These are phyloP conservation scores for Neotoxoptera formosana DNA, from an alignment of 1,140 invertebrate species.

Conservation along the genomic window DNA sequence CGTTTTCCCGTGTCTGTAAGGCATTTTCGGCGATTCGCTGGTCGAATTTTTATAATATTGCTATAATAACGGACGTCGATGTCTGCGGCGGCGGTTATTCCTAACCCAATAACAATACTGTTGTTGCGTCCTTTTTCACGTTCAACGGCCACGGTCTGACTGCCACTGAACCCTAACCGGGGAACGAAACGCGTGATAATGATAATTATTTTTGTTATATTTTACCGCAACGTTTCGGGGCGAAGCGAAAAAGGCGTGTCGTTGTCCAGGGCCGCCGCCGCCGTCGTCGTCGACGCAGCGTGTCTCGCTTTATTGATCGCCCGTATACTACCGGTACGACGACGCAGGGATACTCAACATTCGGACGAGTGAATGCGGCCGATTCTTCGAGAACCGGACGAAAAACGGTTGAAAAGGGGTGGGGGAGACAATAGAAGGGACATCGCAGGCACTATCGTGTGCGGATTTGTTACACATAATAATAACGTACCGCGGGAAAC, in stretches of 20 bases:
- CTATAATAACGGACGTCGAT: not conserved
- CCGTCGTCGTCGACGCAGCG: too few relatives aligned
- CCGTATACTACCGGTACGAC: not conserved
- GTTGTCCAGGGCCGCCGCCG: not conserved
- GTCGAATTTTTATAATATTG: not conserved
- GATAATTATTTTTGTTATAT: not conserved
- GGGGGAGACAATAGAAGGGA: not conserved
- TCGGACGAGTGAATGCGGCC: not conserved
- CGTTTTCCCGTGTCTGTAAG: conserved; percentile 26
- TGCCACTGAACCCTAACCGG: not conserved
- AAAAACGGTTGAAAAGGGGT: not conserved
- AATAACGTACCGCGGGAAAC: too few relatives aligned
- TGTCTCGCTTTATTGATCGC: not conserved
- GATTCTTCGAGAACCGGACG: not conserved
- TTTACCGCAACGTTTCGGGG: not conserved
- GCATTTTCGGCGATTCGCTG: not conserved
- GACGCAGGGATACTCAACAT: conserved; percentile 1
- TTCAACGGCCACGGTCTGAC: not conserved
- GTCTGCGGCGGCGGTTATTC: not conserved
- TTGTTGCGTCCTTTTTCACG: not conserved
- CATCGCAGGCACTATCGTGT: too few relatives aligned
- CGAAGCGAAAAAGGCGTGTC: not conserved
- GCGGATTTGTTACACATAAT: not conserved
- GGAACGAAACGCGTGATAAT: not conserved
- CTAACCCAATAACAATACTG: not conserved